These are phyloP conservation scores for Hydractinia symbiolongicarpus DNA, from an alignment of 30 jellyfish, hydroid and myxozoan genomes.

Conservation along the genomic window DNA sequence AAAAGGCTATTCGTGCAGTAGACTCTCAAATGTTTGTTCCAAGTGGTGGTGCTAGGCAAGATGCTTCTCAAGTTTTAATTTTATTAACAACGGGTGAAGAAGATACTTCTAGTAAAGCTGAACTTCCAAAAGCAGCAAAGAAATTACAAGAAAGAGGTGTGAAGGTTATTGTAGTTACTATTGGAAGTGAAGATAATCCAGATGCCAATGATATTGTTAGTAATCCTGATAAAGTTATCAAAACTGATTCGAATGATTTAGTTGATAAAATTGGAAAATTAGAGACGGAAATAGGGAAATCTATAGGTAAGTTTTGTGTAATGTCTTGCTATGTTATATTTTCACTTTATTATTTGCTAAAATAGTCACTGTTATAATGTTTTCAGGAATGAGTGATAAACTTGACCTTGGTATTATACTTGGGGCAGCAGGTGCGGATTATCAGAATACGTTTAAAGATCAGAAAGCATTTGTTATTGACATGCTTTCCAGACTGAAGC, in stretches of 20 bases:
- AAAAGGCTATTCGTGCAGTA: slow-evolving; percentile 41
- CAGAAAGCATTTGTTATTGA: slow-evolving; percentile 41
- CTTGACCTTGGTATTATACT: slow-evolving; percentile 55
- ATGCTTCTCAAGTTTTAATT: slow-evolving; percentile 24
- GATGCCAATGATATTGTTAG: slow-evolving; percentile 10
- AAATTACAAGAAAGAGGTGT: slow-evolving; percentile 51
- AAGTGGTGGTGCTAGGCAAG: slow-evolving; percentile 30
- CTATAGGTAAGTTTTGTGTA: slow-evolving; percentile 32
- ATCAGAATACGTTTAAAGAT: slow-evolving; percentile 25
- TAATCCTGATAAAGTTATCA: slow-evolving; percentile 26
- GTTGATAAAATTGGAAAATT: slow-evolving; percentile 38
- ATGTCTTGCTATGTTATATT: background rate
- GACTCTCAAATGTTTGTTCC: slow-evolving; percentile 20
- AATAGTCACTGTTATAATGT: background rate
- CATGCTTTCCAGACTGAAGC: slow-evolving; percentile 9
- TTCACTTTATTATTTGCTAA: too few species aligned
- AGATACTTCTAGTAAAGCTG: slow-evolving; percentile 2
- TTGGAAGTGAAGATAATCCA: slow-evolving; percentile 42
- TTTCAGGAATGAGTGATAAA: slow-evolving; percentile 40
- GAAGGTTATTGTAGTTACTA: slow-evolving; percentile 47
- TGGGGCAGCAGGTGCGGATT: slow-evolving; percentile 32
- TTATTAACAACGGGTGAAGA: slow-evolving; percentile 19
- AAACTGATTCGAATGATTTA: slow-evolving; percentile 22
- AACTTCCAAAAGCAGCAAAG: slow-evolving; percentile 40
- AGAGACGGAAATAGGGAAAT: slow-evolving; percentile 44